A percentile compares a stretch with the other conserved stretches of the same genome.
These are phyloP conservation scores for Exephanes ischioxanthus DNA, from an alignment of 2,888 invertebrate genomes.

Conservation along the genomic window DNA sequence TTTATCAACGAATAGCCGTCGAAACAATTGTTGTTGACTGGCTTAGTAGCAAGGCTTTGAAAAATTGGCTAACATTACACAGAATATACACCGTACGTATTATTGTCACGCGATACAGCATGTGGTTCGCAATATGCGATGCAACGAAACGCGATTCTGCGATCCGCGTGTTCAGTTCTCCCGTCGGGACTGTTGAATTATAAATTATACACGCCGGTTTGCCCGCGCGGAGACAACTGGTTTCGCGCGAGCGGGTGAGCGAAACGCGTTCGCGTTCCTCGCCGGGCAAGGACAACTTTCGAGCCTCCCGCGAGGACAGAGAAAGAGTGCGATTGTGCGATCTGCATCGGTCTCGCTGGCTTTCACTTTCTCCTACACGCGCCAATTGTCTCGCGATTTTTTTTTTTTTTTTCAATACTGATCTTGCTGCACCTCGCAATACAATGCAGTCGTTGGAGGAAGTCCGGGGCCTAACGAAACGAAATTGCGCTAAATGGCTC, in stretches of 20 bases:
- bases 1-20: not conserved
- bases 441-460: not conserved
- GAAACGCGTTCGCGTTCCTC: slow-evolving; percentile 50
- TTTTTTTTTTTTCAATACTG: not conserved
- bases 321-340: slow-evolving; percentile 18
- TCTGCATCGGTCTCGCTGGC: slow-evolving; percentile 2
- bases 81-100: not conserved
- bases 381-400: not conserved
- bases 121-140: not conserved
- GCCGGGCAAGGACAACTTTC: slow-evolving; percentile 44
- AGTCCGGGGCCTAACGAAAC: slow-evolving; percentile 1
- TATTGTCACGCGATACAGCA: not conserved
- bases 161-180: slow-evolving; percentile 16
- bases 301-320: not conserved
- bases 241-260: slow-evolving; percentile 50
- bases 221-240: slow-evolving; percentile 49
- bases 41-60: not conserved
- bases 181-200: not conserved
- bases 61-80: not conserved
- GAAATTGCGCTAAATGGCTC: slow-evolving; percentile 46
- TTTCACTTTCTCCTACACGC: slow-evolving; percentile 19
- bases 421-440: not conserved
- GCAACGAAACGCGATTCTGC: slow-evolving; percentile 1
- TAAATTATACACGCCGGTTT: not conserved
- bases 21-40: not conserved